Evolutionary conservation across 2,797 vertebrate species (phyloP), one percentile per base, ranked within the genome.

Genomic region (Sciurus carolinensis): DNA sequence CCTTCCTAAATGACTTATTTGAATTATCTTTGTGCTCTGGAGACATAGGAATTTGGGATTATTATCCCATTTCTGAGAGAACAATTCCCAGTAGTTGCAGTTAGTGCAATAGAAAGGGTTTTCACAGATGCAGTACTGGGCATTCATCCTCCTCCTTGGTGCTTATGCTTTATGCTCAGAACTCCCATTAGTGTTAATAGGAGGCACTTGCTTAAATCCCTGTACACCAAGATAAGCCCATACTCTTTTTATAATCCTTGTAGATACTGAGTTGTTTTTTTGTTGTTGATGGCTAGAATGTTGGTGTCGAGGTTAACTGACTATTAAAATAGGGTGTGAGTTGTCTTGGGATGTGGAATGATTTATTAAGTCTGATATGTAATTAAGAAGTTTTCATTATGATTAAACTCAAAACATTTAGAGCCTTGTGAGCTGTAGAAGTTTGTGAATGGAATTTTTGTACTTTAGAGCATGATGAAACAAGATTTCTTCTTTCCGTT

Each of bases 141-240:
- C 18, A 24, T 85, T 95, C 64, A 67, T 82, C 90, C 82, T 94
- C 52, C 79, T 90, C 96, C 80, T 90, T 30, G 17, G 91, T 96
- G 86, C 71, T 73, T 66, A 44, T 36, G n/a, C 52, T 93, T 94
- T 76, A 79, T 80, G 71, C 90, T 89, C 95, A 92, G 88, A 95
- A 95, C 92, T 98, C 97, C 93, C 96, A 96, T 96, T 96, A 95
- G 62, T 91, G 86, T 95, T 97, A 95, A 95, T 87, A 92, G 93
- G 93, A 97, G 90, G 80, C 90, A 71, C 92, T 97, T 84, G 62
- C 92, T 91, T 91, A 96, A 97, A 73, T 98, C 94, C 97, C 97
- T 82, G 0, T 54, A 42, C 88, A 93, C 67, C 0, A 26, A 18
- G 44, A 50, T 62, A 94, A 97, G 92, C 97, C 91, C 87, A 64